phyloP scores from a whole-genome alignment of 2,888 invertebrate genomes.

The Epistrophe grossulariae region DNA sequence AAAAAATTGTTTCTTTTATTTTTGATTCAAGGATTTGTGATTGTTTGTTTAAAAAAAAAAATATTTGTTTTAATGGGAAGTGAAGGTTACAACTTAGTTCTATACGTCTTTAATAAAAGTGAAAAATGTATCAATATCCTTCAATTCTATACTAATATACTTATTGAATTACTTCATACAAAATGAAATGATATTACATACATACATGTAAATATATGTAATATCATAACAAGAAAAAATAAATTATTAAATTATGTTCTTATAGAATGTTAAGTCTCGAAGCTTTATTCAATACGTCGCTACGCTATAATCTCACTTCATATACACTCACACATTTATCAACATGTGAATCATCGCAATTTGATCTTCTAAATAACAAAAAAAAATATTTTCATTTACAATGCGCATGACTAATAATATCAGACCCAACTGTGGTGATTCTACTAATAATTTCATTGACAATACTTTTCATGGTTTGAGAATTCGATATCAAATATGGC shows the following conservation, averaged over 20 bases:
- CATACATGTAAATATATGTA: not conserved
- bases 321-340: not conserved
- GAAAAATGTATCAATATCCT: not conserved
- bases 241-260: not conserved
- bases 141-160: no score
- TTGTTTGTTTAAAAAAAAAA: not conserved
- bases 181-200: no score
- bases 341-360: conserved; percentile 13
- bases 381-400: not conserved
- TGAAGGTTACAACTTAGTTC: not conserved
- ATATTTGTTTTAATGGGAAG: not conserved
- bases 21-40: not conserved
- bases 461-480: not conserved
- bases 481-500: not conserved
- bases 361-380: not conserved
- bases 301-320: not conserved
- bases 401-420: conserved; percentile 1
- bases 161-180: no score
- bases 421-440: not conserved
- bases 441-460: not conserved
- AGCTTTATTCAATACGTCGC: not conserved
- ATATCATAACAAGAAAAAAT: not conserved
- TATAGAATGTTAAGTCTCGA: not conserved
- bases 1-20: not conserved
- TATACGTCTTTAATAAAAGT: not conserved